Conservation (phyloP, 2,888 invertebrate genomes). For the Urechis unicinctus region DNA sequence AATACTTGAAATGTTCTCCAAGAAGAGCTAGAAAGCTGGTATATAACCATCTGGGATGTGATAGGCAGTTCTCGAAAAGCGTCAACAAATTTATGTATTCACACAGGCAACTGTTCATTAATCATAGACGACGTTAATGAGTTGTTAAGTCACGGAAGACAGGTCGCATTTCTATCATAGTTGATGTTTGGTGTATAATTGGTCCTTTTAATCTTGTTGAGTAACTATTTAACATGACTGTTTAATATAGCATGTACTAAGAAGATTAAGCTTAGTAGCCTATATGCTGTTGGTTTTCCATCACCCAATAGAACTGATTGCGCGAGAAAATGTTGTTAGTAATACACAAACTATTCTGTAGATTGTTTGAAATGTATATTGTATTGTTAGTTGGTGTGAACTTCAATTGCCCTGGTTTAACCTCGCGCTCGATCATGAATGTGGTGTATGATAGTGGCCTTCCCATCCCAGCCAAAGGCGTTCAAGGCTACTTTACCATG, state of each 20-base stretch:
- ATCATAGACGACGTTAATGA: too few species aligned
- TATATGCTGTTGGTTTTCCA: conserved; percentile 21
- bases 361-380: too few species aligned
- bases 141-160: conserved; percentile 20
- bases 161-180: too few species aligned
- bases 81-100: conserved; percentile 17
- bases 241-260: conserved; percentile 18
- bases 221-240: conserved; percentile 19
- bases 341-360: too few species aligned
- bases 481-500: too few species aligned
- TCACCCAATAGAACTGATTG: conserved; percentile 21
- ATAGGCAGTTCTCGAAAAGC: conserved; percentile 4
- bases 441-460: too few species aligned
- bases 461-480: too few species aligned
- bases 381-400: too few species aligned
- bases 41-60: conserved; percentile 6
- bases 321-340: too few species aligned
- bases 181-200: conserved; percentile 17
- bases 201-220: too few species aligned
- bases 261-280: conserved; percentile 18
- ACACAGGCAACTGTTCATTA: conserved; percentile 23
- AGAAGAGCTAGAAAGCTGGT: conserved; percentile 11
- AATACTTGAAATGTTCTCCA: conserved; percentile 12
- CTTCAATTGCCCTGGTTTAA: conserved; percentile 20
- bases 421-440: conserved; percentile 17